Base-by-base conservation (phyloP, 2,797 vertebrate species). In the Parauchenoglanis ngamensis region DNA sequence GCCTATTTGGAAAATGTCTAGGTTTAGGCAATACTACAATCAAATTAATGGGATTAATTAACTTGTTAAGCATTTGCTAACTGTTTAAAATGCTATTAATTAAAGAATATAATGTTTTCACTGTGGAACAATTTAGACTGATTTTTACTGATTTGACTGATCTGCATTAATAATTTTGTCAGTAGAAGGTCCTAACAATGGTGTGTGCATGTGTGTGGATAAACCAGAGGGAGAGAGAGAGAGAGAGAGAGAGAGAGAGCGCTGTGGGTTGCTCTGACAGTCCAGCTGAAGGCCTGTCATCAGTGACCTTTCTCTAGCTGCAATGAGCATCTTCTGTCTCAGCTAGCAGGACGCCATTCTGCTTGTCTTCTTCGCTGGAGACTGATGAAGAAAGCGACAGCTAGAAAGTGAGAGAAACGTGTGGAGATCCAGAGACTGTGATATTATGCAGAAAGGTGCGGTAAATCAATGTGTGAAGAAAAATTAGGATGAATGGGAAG, bases 271-370 rank as follows among this genome's bases (percentile, higher is more conserved):
- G 46, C 84, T 86, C 85, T 92, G 92, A 94, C 93, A 95, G 92
- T 90, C 73, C 88, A 86, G 90, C 91, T 94, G 94, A 95, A 94
- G 92, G 91, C 91, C 93, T 96, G 95, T 95, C 95, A 96, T 94
- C 89, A 90, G 90, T 95, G 95, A 95, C 95, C 95, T 96, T 96
- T 96, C 92, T 92, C 91, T 92, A 86, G 88, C 57, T 83, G 86
- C 73, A 88, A 44, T 49, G 87, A 88, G 84, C 82, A 83, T 49
- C 86, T 83, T 85, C 85, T 89, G 88, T 61, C 85, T 89, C 76
- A 61, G 87, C 82, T 28, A 76, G 88, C 82, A 83, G 87, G 72
- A 86, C 57, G 73, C 87, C 49, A 28, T 85, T 86, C 78, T 87
- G 68, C 67, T 85, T 11, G 23, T 77, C 46, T 77, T 72, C 63